phyloP scores from a whole-genome alignment of 1,140 invertebrate species.

The Drosophila aff. region DNA sequence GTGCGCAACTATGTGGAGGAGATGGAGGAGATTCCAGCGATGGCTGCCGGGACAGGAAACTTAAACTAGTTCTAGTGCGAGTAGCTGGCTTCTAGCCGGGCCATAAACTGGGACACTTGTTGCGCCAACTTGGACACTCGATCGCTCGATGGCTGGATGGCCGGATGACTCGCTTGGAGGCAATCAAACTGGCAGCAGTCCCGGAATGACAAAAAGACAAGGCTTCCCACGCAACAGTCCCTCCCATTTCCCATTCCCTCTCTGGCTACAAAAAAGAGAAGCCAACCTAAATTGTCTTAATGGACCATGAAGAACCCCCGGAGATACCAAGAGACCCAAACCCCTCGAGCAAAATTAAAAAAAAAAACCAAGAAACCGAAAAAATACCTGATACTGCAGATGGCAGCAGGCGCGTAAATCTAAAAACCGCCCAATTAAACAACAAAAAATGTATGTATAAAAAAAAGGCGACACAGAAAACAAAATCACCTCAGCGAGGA shows the following conservation, averaged over 20 bases:
- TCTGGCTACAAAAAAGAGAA: conserved; percentile 25
- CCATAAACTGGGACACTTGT: conserved; percentile 80
- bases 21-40: conserved; percentile 45
- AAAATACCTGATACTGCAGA: conserved; percentile 37
- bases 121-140: conserved; percentile 64
- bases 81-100: conserved; percentile 41
- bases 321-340: conserved; percentile 32
- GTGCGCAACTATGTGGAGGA: conserved; percentile 32
- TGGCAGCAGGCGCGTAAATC: conserved; percentile 70
- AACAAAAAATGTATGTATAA: conserved; percentile 29
- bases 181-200: conserved; percentile 64
- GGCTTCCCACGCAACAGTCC: conserved; percentile 67
- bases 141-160: conserved; percentile 22
- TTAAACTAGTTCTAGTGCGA: conserved; percentile 77
- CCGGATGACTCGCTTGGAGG: conserved; percentile 17
- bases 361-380: neutral
- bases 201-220: conserved; percentile 42
- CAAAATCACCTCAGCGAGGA: conserved; percentile 27
- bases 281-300: conserved; percentile 80
- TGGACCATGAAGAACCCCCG: conserved; percentile 73
- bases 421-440: conserved; percentile 75
- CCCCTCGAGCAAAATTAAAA: conserved; percentile 4
- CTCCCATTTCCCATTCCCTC: conserved; percentile 19
- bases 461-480: conserved; percentile 51
- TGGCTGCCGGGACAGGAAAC: conserved; percentile 66